phyloP scores from a whole-genome alignment of 1,140 invertebrate genomes.

The Bombus pyrosoma region DNA sequence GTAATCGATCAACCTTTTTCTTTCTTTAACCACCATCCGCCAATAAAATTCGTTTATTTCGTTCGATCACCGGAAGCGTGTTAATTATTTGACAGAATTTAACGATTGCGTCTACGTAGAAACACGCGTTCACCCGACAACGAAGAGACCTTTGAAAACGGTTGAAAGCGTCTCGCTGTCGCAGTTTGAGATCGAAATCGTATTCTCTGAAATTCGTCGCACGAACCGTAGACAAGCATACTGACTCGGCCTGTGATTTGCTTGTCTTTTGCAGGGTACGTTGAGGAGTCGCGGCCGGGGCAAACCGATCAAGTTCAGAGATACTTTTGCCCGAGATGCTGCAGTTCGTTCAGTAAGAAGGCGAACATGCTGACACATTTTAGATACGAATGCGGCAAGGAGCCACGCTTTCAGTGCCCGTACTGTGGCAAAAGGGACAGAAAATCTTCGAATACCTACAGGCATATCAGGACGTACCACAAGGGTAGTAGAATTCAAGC shows the following conservation, averaged over 20 bases:
- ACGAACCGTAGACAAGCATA: neutral
- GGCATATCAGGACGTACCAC: constrained; percentile 78
- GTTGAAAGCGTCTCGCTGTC: neutral
- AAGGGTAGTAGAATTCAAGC: constrained; percentile 51
- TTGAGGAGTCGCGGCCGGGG: no score
- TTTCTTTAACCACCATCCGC: neutral
- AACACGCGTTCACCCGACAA: neutral
- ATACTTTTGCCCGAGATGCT: constrained; percentile 63
- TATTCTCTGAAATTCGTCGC: neutral
- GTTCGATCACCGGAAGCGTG: neutral
- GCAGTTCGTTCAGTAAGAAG: constrained; percentile 59
- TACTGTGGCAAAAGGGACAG: constrained; percentile 75
- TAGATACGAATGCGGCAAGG: constrained; percentile 80
- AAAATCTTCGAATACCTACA: constrained; percentile 73
- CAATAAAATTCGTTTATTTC: constrained; percentile 46
- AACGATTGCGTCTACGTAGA: neutral
- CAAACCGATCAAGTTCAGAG: constrained; percentile 22
- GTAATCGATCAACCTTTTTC: neutral
- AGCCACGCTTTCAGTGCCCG: constrained; percentile 80
- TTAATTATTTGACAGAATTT: constrained; percentile 12
- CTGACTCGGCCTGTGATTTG: constrained; percentile 36
- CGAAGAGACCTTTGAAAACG: neutral
- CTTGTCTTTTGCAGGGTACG: constrained; percentile 60
- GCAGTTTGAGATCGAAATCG: neutral
- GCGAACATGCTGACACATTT: constrained; percentile 72